Conservation (phyloP, 2,113 vertebrate genomes). For the Poicephalus gulielmi region DNA sequence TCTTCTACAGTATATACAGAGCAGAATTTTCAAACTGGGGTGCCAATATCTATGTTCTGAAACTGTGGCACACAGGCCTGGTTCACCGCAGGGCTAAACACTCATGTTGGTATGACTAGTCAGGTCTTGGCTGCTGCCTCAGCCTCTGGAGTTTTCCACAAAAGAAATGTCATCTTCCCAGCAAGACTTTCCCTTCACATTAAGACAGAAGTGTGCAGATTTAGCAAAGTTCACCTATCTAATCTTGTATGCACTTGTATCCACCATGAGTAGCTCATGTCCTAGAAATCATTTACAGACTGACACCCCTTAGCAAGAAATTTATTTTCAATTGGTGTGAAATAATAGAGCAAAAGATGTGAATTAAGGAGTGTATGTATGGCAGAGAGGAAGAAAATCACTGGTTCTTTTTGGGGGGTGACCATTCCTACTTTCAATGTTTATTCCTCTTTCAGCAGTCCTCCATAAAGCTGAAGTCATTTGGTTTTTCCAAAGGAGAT, state of each 20-base stretch:
- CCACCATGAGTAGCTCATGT: background rate
- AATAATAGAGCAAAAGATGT: background rate
- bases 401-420: background rate
- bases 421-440: background rate
- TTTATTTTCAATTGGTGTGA: background rate
- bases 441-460: background rate
- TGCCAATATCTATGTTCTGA: background rate
- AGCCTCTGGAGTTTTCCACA: background rate
- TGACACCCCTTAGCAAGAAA: background rate
- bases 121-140: background rate
- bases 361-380: background rate
- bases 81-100: background rate
- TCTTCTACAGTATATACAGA: background rate
- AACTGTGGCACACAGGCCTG: background rate
- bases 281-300: background rate
- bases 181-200: background rate
- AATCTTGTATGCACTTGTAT: background rate
- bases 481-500: background rate
- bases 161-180: background rate
- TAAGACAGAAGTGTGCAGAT: background rate
- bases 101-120: background rate
- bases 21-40: background rate
- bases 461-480: background rate
- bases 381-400: background rate
- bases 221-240: background rate